Conservation (phyloP, 1,140 invertebrate genomes). For the Tetramorium simillimum region DNA sequence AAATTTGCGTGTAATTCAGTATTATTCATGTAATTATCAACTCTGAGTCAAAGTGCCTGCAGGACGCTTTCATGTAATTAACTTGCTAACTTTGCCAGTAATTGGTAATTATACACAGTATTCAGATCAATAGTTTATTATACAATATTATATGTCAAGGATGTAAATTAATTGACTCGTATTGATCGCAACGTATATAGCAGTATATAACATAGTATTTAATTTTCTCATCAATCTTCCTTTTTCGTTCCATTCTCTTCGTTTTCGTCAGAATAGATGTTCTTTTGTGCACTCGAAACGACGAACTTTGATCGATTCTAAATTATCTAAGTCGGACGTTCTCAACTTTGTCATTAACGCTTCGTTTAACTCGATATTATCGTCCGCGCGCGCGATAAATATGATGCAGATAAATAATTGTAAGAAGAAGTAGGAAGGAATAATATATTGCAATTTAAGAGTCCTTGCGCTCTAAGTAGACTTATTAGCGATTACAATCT, state of each 20-base stretch:
- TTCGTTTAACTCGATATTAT: background rate
- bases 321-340: slow-evolving; percentile 11
- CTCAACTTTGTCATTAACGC: background rate
- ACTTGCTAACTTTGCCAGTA: background rate
- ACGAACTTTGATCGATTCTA: background rate
- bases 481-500: background rate
- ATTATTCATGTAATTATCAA: background rate
- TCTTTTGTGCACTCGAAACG: background rate
- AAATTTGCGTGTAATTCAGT: background rate
- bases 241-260: background rate
- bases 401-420: background rate
- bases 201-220: background rate
- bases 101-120: background rate
- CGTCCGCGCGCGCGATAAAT: background rate
- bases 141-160: slow-evolving; percentile 22
- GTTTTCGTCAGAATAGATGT: background rate
- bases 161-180: slow-evolving; percentile 10
- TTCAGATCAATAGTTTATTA: slow-evolving; percentile 31
- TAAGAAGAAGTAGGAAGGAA: background rate
- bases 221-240: background rate
- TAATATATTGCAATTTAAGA: background rate
- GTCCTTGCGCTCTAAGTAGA: background rate
- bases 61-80: background rate
- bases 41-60: background rate
- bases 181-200: background rate